Percentiles rank a stretch among this genome's conserved stretches.
These are phyloP conservation scores for Rhinella marina DNA, from an alignment of 2,797 vertebrate species.

Conservation along the genomic window DNA sequence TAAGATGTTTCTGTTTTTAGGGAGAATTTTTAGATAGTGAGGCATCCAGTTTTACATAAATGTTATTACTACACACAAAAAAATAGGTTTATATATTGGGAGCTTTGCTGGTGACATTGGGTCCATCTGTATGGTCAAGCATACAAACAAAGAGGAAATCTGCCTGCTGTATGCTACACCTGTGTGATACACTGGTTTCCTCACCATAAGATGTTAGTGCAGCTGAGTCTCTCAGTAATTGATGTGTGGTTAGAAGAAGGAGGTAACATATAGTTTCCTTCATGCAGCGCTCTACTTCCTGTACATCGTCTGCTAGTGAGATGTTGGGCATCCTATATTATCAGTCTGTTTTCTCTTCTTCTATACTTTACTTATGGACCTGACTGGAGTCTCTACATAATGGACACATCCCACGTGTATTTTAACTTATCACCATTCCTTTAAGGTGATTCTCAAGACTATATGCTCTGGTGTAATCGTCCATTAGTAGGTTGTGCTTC, in stretches of 20 bases:
- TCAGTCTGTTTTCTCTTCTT: not conserved
- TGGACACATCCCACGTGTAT: not conserved
- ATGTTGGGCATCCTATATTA: constrained; percentile 16
- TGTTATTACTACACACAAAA: not conserved
- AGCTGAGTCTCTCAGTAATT: constrained; percentile 3
- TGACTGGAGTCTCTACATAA: not conserved
- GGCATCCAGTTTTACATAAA: not conserved
- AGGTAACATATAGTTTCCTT: constrained; percentile 41
- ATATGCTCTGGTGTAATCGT: not conserved
- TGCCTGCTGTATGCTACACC: not conserved
- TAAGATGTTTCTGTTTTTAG: not conserved
- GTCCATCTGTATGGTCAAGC: not conserved
- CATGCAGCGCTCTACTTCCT: constrained; percentile 48
- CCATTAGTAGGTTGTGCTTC: not conserved
- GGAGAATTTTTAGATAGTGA: not conserved
- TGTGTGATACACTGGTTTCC: not conserved
- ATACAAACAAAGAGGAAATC: not conserved
- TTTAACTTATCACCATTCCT: not conserved
- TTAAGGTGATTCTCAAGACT: not conserved
- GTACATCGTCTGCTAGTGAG: constrained; percentile 24
- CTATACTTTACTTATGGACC: not conserved
- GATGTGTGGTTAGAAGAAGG: constrained; percentile 32
- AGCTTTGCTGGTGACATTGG: not conserved
- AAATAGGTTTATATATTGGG: not conserved
- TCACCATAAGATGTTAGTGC: not conserved